Conservation (phyloP, 2,888 invertebrate genomes). For the Ypsolopha sequella region DNA sequence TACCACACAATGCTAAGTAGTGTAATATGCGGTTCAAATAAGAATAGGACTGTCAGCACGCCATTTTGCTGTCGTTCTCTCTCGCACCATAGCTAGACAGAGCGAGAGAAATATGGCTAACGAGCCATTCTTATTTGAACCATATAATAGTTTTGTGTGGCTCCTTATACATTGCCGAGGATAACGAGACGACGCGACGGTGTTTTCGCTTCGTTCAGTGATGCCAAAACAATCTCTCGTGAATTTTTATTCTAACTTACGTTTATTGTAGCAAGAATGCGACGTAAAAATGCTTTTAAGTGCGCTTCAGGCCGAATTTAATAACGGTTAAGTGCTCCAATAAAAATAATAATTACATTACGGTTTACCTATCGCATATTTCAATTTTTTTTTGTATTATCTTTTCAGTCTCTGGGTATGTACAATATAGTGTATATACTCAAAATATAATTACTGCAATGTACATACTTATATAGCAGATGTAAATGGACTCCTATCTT, state of each 20-base stretch:
- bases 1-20: too few relatives aligned
- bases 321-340: not conserved
- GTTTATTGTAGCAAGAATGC: slow-evolving; percentile 1
- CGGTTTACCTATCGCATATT: not conserved
- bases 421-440: too few relatives aligned
- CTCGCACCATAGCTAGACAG: too few relatives aligned
- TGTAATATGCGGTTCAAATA: too few relatives aligned
- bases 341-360: not conserved
- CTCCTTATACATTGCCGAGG: too few relatives aligned
- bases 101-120: too few relatives aligned
- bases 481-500: not conserved
- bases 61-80: too few relatives aligned
- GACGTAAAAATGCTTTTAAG: slow-evolving; percentile 2
- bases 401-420: too few relatives aligned
- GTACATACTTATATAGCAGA: not conserved
- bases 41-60: too few relatives aligned
- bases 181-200: not conserved
- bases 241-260: not conserved
- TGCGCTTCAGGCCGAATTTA: not conserved
- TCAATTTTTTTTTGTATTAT: not conserved
- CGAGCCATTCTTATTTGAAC: too few relatives aligned
- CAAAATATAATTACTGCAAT: not conserved
- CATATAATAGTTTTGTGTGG: too few relatives aligned
- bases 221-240: not conserved
- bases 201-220: not conserved